Conservation (phyloP, 2,113 vertebrate genomes). For the Tenebrosternarchus preto region DNA sequence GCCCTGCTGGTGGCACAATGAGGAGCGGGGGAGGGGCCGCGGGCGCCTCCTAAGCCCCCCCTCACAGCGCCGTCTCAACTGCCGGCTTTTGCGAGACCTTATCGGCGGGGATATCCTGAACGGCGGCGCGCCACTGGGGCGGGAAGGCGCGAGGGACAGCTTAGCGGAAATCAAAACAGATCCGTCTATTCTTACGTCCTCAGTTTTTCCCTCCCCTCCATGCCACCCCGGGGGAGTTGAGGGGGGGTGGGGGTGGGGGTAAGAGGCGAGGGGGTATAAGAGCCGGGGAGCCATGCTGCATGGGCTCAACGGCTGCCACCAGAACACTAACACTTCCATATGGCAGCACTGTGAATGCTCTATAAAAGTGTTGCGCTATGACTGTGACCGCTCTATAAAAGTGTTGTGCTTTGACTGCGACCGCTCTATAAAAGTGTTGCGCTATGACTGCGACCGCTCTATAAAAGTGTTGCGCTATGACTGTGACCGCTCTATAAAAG, state of each 20-base stretch:
- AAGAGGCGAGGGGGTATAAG: background rate
- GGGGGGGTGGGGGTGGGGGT: slow-evolving; percentile 65
- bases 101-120: slow-evolving; percentile 73
- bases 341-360: too few relatives aligned
- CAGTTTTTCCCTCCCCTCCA: slow-evolving; percentile 10
- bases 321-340: background rate
- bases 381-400: slow-evolving; percentile 19
- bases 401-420: slow-evolving; percentile 1
- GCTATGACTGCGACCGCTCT: slow-evolving; percentile 18
- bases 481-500: slow-evolving; percentile 17
- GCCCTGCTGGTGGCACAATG: slow-evolving; percentile 64
- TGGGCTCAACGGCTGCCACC: background rate
- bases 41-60: slow-evolving; percentile 68
- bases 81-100: slow-evolving; percentile 73
- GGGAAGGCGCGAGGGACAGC: slow-evolving; percentile 72
- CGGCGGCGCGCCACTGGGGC: slow-evolving; percentile 68
- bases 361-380: background rate
- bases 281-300: too few relatives aligned
- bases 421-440: background rate
- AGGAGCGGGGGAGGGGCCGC: slow-evolving; percentile 63
- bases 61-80: slow-evolving; percentile 74
- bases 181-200: slow-evolving; percentile 55
- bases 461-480: background rate
- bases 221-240: slow-evolving; percentile 46
- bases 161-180: slow-evolving; percentile 80